Evolutionary conservation across 2,797 vertebrate genomes (phyloP).

Genomic region (Eulemur coronatus): DNA sequence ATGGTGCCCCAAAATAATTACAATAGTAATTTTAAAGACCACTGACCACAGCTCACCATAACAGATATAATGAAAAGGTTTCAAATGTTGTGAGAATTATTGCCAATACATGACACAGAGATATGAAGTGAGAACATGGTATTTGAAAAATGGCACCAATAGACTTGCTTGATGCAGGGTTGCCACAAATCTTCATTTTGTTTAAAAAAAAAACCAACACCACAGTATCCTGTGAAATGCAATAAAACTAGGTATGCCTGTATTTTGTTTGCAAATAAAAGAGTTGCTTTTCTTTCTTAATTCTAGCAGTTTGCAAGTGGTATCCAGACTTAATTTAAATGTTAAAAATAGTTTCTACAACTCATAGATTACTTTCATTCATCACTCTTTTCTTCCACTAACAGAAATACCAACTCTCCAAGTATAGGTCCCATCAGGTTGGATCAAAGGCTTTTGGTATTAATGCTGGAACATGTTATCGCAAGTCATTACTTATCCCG

Average conservation of each 20-base stretch:
- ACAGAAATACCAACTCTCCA: conserved; percentile 4
- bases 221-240: not conserved
- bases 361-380: not conserved
- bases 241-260: not conserved
- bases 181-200: not conserved
- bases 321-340: not conserved
- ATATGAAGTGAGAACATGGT: not conserved
- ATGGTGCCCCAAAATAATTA: not conserved
- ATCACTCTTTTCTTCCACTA: not conserved
- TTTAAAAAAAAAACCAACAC: not conserved
- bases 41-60: not conserved
- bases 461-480: not conserved
- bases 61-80: not conserved
- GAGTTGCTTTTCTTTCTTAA: conserved; percentile 28
- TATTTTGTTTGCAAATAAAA: not conserved
- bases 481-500: not conserved
- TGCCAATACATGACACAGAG: not conserved
- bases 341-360: not conserved
- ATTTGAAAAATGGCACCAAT: not conserved
- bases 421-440: not conserved
- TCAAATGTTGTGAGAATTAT: not conserved
- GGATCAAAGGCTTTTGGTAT: not conserved
- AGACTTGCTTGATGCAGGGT: not conserved
- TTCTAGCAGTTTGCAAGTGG: not conserved
- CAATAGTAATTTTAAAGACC: not conserved